Base-by-base conservation (phyloP, 2,113 vertebrate genomes). In the Solea senegalensis region DNA sequence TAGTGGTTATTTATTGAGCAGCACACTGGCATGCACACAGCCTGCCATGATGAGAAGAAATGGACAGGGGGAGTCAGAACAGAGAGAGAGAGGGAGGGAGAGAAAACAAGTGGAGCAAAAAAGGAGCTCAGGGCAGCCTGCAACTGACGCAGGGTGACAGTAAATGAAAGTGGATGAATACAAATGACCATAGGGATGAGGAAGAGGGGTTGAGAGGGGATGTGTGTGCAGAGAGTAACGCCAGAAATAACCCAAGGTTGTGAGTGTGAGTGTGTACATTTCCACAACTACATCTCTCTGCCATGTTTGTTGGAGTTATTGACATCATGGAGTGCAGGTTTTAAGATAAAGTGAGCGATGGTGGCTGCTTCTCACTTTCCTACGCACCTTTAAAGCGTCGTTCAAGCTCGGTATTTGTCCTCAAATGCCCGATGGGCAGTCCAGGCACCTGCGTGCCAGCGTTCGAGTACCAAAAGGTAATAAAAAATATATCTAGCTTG, bases 111-210 rank as follows among this genome's bases (percentile, higher is more conserved):
- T 3, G 8, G 60, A 76, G 77, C 60, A 71, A 78, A 66, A 78
- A 66, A 72, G 65, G 76, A 74, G 68, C 69, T 78, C 67, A 74
- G 73, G 82, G 78, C 72, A 65, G 67, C 63, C 69, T 84, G 64
- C 62, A 78, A 74, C 78, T 61, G 78, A 85, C 55, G 43, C 65
- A 27, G 69, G 72, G 72, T 85, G 82, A 89, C 80, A 84, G 76
- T 82, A 88, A 88, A 91, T 82, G 82, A 82, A 85, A 86, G 85
- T 81, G 63, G 67, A 86, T 87, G 88, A 90, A 90, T 90, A 90
- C 73, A 87, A 89, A 91, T 84, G 84, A 85, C 80, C 78, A 74
- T 7, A 12, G 81, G 83, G 83, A 83, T 63, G 63, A 69, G 53
- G 43, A 73, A 73, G 41, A 73, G 69, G 34, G 69, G 16, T 16